Evolutionary conservation across 2,888 invertebrate genomes (phyloP), one percentile per base, ranked within the genome.

Genomic region (Creontiades dilutus): DNA sequence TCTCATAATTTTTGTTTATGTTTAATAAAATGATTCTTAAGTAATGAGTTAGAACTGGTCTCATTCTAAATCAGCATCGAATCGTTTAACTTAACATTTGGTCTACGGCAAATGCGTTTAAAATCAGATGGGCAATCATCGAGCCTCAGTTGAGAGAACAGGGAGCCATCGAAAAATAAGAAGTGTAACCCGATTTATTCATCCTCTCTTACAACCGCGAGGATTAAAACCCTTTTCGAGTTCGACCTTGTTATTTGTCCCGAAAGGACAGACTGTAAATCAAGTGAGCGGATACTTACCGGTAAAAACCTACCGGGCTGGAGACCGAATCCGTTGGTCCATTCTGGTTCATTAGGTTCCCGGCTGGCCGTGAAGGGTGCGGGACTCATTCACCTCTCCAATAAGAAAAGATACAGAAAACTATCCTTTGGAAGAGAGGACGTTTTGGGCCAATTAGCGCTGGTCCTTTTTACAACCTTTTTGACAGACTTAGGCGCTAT

Each of bases 361-460:
- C 12, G 85, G 57, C 55, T 85, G 85, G 48, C 85, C 85, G 85
- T 85, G 85, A 85, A 61, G 85, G 85, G 47, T 85, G 85, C 85
- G 85, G 68, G 85, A 85, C 85, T 85, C 85, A 85, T 85, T 85
- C 85, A 85, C 37, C 46, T 48, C 82, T 7, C 23, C 52, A 82
- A 23, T 68, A 23, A 68, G 68, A 68, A 68, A 68, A 68, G 27
- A 68, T 5, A 23, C 19, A 27, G 68, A 82, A 37, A 61, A 28
- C 57, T 37, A 85, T 85, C 85, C 85, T 57, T 85, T 19, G 85
- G 85, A 85, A 85, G 85, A 85, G 85, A 85, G 85, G 82, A 52
- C 19, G 37, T 61, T 85, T 57, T 85, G 37, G 61, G 85, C 85
- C 85, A 57, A 85, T 85, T 57, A 82, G 82, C 82, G 13, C 55